phyloP scores from a whole-genome alignment of 2,113 vertebrate species.

The Corythaeola cristata region DNA sequence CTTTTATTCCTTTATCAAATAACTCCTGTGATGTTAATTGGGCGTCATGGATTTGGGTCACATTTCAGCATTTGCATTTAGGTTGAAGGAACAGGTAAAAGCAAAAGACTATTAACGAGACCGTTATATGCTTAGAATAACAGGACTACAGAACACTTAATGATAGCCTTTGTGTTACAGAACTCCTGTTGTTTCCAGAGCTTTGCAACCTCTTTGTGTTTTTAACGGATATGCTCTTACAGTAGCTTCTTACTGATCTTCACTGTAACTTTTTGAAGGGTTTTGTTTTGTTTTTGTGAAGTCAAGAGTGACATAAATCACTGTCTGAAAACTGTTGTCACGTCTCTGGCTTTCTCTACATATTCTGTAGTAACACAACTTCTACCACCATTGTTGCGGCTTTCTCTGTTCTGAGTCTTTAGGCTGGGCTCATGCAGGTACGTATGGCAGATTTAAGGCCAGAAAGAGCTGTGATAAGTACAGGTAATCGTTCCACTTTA shows the following conservation, averaged over 20 bases:
- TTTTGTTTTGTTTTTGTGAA: neutral
- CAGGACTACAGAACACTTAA: neutral
- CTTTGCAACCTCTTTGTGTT: neutral
- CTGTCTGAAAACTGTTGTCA: neutral
- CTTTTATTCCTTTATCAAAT: conserved; percentile 43
- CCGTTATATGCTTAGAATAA: neutral
- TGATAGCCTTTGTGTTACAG: neutral
- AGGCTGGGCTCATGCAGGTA: neutral
- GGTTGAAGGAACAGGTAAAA: conserved; percentile 19
- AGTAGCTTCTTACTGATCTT: neutral
- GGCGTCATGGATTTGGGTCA: conserved; percentile 54
- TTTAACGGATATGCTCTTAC: neutral
- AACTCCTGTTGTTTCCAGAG: neutral
- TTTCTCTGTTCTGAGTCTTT: neutral
- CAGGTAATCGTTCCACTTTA: accelerated
- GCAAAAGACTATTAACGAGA: neutral
- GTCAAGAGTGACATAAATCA: neutral
- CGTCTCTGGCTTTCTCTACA: neutral
- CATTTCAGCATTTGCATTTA: conserved; percentile 19
- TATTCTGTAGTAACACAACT: neutral
- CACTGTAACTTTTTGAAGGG: neutral
- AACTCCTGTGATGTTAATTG: conserved; percentile 63
- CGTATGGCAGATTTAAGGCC: neutral
- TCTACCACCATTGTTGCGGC: neutral
- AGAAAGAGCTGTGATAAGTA: neutral